A percentile compares a stretch with the other conserved stretches of the same genome.
These are phyloP conservation scores for Acyrthosiphon pisum DNA, from an alignment of 1,140 invertebrate species.

Conservation along the genomic window DNA sequence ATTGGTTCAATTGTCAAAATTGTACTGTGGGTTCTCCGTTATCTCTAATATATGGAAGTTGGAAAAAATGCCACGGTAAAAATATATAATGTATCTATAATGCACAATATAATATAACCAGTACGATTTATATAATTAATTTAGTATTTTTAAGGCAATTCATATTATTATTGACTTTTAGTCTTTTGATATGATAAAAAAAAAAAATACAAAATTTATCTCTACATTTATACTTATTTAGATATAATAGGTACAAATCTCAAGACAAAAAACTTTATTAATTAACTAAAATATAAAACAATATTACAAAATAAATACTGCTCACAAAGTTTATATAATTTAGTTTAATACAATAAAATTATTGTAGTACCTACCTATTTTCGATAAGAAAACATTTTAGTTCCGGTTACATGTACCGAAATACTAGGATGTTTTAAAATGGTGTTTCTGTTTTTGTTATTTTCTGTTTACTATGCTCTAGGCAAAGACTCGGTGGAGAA, in stretches of 20 bases:
- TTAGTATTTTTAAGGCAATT: no score
- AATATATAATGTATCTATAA: no score
- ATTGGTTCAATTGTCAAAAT: neutral
- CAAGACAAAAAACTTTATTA: neutral
- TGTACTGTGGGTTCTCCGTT: neutral
- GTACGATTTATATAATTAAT: no score
- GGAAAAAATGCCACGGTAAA: no score
- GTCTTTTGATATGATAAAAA: neutral
- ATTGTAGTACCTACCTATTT: neutral
- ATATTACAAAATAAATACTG: neutral
- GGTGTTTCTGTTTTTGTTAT: slow-evolving; percentile 14
- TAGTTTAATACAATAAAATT: neutral
- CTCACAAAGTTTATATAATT: neutral
- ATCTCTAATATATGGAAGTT: no score
- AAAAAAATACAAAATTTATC: neutral
- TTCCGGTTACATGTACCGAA: neutral
- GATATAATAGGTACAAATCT: no score
- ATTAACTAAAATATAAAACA: neutral
- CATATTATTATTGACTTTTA: no score
- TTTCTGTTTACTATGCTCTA: slow-evolving; percentile 20
- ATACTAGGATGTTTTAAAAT: slow-evolving; percentile 17
- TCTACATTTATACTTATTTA: neutral
- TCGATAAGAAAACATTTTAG: neutral
- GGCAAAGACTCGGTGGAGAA: neutral
- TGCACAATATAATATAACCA: no score